Evolutionary conservation across 2,797 vertebrate species (phyloP), one percentile per base, ranked within the genome.

Genomic region (Muscicapa comitata): DNA sequence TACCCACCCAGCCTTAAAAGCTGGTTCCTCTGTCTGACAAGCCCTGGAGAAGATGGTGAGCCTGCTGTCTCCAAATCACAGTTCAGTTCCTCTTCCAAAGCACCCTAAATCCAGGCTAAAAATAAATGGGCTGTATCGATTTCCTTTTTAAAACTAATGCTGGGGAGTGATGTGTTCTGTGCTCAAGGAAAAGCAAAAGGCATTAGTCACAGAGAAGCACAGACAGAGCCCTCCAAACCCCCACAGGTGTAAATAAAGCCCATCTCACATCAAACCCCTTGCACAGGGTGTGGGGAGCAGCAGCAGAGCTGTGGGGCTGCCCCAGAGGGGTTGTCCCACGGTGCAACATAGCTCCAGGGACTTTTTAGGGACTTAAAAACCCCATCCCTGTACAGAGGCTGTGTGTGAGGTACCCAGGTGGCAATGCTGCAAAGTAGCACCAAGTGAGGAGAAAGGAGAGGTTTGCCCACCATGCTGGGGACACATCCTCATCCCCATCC

Each of bases 61-160:
- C 47, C 76, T 68, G 50, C 70, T 65, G 85, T 33, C 42, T 93
- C 40, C 84, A 87, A 72, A 90, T 77, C 70, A 62, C 68, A 75
- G 73, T 66, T 86, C 77, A 20, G 81, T 29, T 85, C 79, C 79
- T 83, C 76, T 77, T 54, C 65, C 54, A 53, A 88, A 88, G 58
- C 54, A 78, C 40, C 94, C 75, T 81, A 93, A 94, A 95, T 58
- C 58, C 88, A 26, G 10, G 37, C 88, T 91, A 75, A 94, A 96
- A 93, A 94, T 90, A 95, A 91, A 86, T 54, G n/a, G 66, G 38
- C 47, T 93, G 59, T 83, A 94, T 68, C 20, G 90, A 94, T 91
- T 93, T 90, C 72, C 81, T 85, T 83, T 93, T 94, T 59, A 19
- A 67, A 93, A 14, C 59, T 50, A 61, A 61, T 66, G 8, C 38